Conservation (phyloP, 2,888 invertebrate genomes). For the Andrena dorsata region DNA sequence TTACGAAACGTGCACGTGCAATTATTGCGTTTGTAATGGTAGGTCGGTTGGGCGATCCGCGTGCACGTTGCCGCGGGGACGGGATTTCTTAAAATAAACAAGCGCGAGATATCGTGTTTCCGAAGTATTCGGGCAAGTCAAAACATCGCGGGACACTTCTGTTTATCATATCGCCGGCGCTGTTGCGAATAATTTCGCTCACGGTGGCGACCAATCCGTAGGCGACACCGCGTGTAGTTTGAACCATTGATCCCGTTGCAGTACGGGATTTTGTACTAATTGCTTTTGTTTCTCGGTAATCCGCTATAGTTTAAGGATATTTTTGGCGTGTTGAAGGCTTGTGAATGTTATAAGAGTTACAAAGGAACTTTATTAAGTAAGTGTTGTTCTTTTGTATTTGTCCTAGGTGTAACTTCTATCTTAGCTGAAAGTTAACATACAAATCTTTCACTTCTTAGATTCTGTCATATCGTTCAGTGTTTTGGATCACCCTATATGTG, state of each 20-base stretch:
- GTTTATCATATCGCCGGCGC: slow-evolving; percentile 46
- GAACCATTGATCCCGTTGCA: neutral
- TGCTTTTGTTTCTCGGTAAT: too few species aligned
- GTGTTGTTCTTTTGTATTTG: too few species aligned
- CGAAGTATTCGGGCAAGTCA: slow-evolving; percentile 57
- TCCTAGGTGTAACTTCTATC: too few species aligned
- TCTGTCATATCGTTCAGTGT: too few species aligned
- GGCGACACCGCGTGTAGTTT: neutral
- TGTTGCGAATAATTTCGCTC: slow-evolving; percentile 18
- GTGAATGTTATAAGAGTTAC: too few species aligned
- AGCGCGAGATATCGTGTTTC: slow-evolving; percentile 60
- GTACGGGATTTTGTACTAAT: neutral
- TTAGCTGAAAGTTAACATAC: too few species aligned
- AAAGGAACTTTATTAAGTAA: too few species aligned
- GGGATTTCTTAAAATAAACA: slow-evolving; percentile 65
- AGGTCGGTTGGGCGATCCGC: slow-evolving; percentile 9
- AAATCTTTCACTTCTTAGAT: too few species aligned
- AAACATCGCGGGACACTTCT: slow-evolving; percentile 53
- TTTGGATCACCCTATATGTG: too few species aligned
- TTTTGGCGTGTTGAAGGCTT: too few species aligned
- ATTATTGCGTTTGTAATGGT: slow-evolving; percentile 13
- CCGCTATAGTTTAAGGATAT: too few species aligned
- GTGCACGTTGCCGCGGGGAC: slow-evolving; percentile 26
- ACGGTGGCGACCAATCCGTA: slow-evolving; percentile 15
- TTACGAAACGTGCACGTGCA: neutral